Base-by-base conservation (phyloP, 2,113 vertebrate species). In the Aramus guarauna region DNA sequence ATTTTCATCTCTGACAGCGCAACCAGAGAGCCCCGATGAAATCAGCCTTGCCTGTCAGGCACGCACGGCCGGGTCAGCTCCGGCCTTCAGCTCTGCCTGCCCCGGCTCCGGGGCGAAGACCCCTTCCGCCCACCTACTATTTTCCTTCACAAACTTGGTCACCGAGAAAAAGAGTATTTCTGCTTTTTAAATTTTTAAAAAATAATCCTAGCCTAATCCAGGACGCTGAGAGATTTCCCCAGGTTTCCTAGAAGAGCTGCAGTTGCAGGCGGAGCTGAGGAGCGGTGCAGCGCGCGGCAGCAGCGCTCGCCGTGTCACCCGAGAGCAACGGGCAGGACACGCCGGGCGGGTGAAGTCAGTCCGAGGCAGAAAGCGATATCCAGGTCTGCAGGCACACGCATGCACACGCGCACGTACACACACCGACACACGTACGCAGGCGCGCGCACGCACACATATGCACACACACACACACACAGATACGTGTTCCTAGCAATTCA, bases 401-500 rank as follows among this genome's bases (percentile, higher is more conserved):
- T 18, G 17, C 58, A 60, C 19, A 4, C 5, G n/a, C 7, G 43
- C 8, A 37, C 0, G 1, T 9, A 43, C 4, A 37, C 0, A 58
- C 1, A 52, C 9, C 17, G n/a, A 43, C 15, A 43, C 43, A 43
- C 43, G 41, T n/a, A n/a, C 10, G 43, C 0, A 45, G 39, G 39
- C 39, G 39, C 39, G 13, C 7, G 39, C 6, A 34, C 0, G 1
- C 9, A 43, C 4, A n/a, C 0, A 2, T 9, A 43, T n/a, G n/a
- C n/a, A 39, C 7, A 43, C 6, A 39, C 0, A 2, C 10, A 45
- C 4, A 37, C 0, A 55, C 1, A 48, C 9, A 13, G 2, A 36
- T 1, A 77, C 29, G 41, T 1, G 1, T 45, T 85, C 34, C 78
- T 47, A 56, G 83, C 48, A 79, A 85, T 88, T 92, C 77, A 74